Conservation (phyloP, 2,113 vertebrate genomes). For the Lipophrys pholis region DNA sequence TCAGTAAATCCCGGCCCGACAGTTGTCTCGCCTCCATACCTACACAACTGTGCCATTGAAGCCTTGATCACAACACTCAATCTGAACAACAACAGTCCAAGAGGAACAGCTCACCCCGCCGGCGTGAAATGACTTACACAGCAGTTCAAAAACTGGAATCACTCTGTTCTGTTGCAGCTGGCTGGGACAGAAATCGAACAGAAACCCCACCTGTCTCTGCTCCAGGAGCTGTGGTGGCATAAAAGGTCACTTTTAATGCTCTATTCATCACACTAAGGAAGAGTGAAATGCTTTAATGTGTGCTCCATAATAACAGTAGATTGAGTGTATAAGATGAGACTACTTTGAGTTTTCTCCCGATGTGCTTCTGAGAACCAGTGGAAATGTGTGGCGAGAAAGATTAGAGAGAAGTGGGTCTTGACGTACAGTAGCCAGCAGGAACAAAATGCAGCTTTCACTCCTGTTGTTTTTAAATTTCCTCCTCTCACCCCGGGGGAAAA, state of each 20-base stretch:
- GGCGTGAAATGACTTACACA: conserved; percentile 23
- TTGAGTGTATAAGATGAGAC: conserved; percentile 1
- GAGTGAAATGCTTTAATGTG: conserved; percentile 29
- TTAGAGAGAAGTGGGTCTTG: not conserved
- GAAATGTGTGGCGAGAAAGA: conserved; percentile 34
- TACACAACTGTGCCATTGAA: conserved; percentile 7
- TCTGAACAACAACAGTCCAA: conserved; percentile 32
- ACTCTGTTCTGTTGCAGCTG: conserved; percentile 24
- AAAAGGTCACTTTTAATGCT: conserved; percentile 7
- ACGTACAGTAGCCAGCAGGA: not conserved
- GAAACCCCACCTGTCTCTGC: conserved; percentile 16
- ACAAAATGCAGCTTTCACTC: conserved; percentile 14
- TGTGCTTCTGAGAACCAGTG: conserved; percentile 1
- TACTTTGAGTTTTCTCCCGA: not conserved
- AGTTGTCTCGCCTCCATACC: conserved; percentile 7
- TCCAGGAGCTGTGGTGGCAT: conserved; percentile 6
- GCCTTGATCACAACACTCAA: conserved; percentile 7
- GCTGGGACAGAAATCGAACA: not conserved
- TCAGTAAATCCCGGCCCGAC: not conserved
- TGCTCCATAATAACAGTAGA: not conserved
- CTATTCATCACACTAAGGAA: not conserved
- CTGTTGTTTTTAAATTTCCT: conserved; percentile 28
- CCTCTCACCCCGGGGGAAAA: conserved; percentile 36
- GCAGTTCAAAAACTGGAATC: conserved; percentile 29
- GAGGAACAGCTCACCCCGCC: conserved; percentile 21